A percentile compares a stretch with the other conserved stretches of the same genome.
These are phyloP conservation scores for Scaptomyza pallida DNA, from an alignment of 1,140 invertebrate species.

Conservation along the genomic window DNA sequence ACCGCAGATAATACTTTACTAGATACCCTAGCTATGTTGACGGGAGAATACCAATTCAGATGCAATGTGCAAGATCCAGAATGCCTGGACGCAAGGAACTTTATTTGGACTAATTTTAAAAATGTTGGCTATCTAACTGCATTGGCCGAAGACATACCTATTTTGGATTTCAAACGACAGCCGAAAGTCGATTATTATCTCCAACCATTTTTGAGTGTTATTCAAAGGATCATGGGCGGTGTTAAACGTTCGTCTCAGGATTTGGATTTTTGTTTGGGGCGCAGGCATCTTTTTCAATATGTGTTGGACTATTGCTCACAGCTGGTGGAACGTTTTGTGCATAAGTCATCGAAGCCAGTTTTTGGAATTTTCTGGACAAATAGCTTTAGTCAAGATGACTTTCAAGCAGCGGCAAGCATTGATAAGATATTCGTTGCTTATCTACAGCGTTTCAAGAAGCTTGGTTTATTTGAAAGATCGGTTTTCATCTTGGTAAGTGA, in stretches of 20 bases:
- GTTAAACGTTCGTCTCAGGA: neutral
- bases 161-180: conserved; percentile 88
- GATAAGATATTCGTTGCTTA: conserved; percentile 86
- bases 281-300: conserved; percentile 85
- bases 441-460: conserved; percentile 85
- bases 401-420: conserved; percentile 87
- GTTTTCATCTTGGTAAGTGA: conserved; percentile 93
- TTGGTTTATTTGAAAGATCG: conserved; percentile 87
- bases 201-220: conserved; percentile 88
- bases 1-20: conserved; percentile 92
- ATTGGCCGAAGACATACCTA: conserved; percentile 91
- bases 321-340: conserved; percentile 83
- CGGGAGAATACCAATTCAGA: conserved; percentile 84
- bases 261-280: conserved; percentile 85
- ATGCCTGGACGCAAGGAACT: conserved; percentile 87
- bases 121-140: conserved; percentile 90
- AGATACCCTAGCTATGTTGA: conserved; percentile 90
- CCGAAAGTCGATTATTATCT: conserved; percentile 94
- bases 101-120: conserved; percentile 91
- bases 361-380: conserved; percentile 93
- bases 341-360: conserved; percentile 86
- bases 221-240: conserved; percentile 55
- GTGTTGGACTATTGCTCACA: conserved; percentile 86
- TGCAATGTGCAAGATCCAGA: conserved; percentile 85
- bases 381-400: conserved; percentile 90